These are phyloP conservation scores for Leptobrachium leishanense DNA, from an alignment of 2,113 vertebrate genomes.

Conservation along the genomic window DNA sequence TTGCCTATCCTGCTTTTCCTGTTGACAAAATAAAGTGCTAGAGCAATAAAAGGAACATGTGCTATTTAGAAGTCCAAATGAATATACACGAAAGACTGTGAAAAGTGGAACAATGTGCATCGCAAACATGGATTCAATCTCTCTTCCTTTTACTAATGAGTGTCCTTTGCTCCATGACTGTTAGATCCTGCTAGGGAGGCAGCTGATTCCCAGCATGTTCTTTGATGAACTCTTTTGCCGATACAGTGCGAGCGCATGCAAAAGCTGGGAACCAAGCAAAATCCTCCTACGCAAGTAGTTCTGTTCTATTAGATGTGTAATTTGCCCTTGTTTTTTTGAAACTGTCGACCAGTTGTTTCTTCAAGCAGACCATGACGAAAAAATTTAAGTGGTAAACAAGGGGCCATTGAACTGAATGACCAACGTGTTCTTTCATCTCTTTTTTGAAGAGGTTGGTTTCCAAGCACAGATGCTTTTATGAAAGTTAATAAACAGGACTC, in stretches of 20 bases:
- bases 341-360: no score
- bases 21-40: no score
- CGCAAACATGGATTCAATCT: conserved; percentile 2
- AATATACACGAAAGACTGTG: conserved; percentile 3
- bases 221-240: conserved; percentile 53
- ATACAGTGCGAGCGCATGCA: conserved; percentile 49
- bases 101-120: background rate
- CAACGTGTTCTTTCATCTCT: no score
- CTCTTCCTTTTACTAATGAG: conserved; percentile 16
- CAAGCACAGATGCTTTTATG: no score
- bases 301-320: conserved; percentile 36
- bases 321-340: no score
- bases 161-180: conserved; percentile 53
- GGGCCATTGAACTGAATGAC: no score
- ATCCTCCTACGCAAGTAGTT: conserved; percentile 56
- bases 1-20: background rate
- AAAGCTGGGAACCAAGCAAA: conserved; percentile 24
- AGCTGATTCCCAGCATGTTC: conserved; percentile 45
- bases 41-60: background rate
- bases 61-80: background rate
- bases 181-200: conserved; percentile 54
- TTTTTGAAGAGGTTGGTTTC: no score
- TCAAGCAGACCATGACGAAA: no score
- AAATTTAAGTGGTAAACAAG: no score
- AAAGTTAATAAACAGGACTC: no score